Evolutionary conservation across 2,888 invertebrate genomes (phyloP).

Genomic region (Hydrotaea cyrtoneurina): DNA sequence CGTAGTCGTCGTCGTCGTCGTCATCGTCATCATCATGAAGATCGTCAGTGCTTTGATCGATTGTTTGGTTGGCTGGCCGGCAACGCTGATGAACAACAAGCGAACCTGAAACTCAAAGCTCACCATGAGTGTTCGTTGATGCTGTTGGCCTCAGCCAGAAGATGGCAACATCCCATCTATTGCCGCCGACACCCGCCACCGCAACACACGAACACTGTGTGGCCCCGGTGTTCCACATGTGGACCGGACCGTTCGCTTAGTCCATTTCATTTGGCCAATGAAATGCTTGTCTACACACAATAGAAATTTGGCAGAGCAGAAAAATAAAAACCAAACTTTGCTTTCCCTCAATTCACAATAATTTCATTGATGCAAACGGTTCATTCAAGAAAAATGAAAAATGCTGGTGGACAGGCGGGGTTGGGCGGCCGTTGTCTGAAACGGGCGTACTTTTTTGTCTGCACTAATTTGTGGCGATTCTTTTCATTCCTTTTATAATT

Average conservation of each 20-base stretch:
- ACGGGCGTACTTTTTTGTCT: background rate
- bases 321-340: background rate
- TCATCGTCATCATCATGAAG: background rate
- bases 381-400: slow-evolving; percentile 56
- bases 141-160: slow-evolving; percentile 32
- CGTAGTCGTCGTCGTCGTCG: slow-evolving; percentile 44
- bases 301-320: background rate
- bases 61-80: slow-evolving; percentile 21
- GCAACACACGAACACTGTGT: slow-evolving; percentile 38
- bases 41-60: slow-evolving; percentile 20
- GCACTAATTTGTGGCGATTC: slow-evolving; percentile 58
- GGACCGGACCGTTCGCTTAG: background rate
- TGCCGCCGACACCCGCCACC: background rate
- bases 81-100: background rate
- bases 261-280: slow-evolving; percentile 46
- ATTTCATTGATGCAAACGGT: slow-evolving; percentile 63
- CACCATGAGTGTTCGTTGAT: background rate
- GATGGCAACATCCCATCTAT: slow-evolving; percentile 47
- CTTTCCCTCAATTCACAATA: slow-evolving; percentile 27
- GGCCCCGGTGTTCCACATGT: slow-evolving; percentile 50
- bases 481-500: slow-evolving; percentile 56
- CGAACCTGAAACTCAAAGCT: slow-evolving; percentile 33
- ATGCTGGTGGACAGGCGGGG: background rate
- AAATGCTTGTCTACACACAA: slow-evolving; percentile 9
- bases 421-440: no score